Evolutionary conservation across 2,888 invertebrate species (phyloP).

Genomic region (Mimumesa dahlbomi): DNA sequence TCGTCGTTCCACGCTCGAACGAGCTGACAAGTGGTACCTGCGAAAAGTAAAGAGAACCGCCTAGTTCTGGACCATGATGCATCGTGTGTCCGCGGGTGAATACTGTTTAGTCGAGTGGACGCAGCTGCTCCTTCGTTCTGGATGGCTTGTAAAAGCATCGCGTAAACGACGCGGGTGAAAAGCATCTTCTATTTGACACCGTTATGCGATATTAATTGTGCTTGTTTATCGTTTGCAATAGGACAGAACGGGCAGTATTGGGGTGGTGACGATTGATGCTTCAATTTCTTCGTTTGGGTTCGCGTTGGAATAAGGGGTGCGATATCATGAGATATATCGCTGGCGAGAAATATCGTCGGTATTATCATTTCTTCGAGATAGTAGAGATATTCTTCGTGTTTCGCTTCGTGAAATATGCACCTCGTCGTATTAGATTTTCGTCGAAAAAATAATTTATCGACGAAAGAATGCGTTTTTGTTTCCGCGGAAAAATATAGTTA

Average conservation of each 20-base stretch:
- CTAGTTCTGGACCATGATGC: conserved; percentile 16
- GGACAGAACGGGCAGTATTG: too few species aligned
- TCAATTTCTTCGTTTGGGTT: neutral
- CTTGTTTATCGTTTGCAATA: too few species aligned
- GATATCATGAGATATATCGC: too few species aligned
- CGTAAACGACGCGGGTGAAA: conserved; percentile 33
- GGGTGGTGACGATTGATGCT: neutral
- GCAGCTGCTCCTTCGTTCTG: conserved; percentile 21
- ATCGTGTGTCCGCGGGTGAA: conserved; percentile 32
- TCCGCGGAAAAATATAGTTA: too few species aligned
- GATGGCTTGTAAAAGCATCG: conserved; percentile 20
- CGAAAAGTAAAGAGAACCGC: conserved; percentile 40
- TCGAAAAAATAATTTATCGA: too few species aligned
- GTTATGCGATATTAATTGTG: neutral
- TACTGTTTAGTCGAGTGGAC: conserved; percentile 37
- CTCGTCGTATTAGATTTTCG: too few species aligned
- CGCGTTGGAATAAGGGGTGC: neutral
- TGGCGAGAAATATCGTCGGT: neutral
- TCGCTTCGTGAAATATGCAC: too few species aligned
- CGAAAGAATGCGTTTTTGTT: too few species aligned
- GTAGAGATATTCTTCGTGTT: too few species aligned
- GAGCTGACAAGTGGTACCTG: conserved; percentile 22
- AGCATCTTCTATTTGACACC: neutral
- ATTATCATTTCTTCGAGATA: too few species aligned
- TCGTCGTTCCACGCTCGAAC: conserved; percentile 13